Evolutionary conservation across 2,797 vertebrate species (phyloP).

Genomic region (Carcharodon carcharias): DNA sequence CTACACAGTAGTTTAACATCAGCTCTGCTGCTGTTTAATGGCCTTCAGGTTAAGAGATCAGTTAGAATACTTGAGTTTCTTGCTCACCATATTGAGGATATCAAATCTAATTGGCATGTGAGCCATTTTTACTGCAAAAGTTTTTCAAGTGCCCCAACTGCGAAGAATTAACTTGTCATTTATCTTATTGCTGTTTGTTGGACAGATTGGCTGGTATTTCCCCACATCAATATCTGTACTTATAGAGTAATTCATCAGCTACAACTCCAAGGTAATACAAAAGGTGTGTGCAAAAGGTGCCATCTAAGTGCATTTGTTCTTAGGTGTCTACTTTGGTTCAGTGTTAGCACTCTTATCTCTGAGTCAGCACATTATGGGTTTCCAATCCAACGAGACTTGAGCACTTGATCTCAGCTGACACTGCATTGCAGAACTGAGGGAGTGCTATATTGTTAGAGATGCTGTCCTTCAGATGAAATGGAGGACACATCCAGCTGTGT

Average conservation of each 20-base stretch:
- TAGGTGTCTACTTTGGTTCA: background rate
- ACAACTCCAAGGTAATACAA: background rate
- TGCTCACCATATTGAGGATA: background rate
- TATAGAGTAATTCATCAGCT: slow-evolving; percentile 10
- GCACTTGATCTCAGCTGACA: background rate
- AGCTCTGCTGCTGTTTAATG: background rate
- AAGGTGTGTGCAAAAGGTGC: background rate
- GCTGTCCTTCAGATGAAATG: background rate
- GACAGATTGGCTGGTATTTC: background rate
- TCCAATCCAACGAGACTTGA: background rate
- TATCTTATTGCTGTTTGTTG: background rate
- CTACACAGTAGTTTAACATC: background rate
- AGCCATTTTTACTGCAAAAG: background rate
- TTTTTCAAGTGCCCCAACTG: background rate
- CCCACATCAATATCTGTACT: background rate
- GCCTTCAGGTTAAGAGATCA: background rate
- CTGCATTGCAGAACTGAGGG: background rate
- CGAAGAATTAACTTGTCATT: background rate
- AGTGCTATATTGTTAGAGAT: background rate
- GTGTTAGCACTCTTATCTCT: background rate
- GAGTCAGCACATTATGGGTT: background rate
- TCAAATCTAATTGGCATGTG: background rate
- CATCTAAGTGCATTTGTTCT: background rate
- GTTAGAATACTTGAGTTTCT: background rate
- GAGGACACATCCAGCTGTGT: background rate